Base-by-base conservation (phyloP, 2,888 invertebrate genomes). In the Amblyjoppa proteus region DNA sequence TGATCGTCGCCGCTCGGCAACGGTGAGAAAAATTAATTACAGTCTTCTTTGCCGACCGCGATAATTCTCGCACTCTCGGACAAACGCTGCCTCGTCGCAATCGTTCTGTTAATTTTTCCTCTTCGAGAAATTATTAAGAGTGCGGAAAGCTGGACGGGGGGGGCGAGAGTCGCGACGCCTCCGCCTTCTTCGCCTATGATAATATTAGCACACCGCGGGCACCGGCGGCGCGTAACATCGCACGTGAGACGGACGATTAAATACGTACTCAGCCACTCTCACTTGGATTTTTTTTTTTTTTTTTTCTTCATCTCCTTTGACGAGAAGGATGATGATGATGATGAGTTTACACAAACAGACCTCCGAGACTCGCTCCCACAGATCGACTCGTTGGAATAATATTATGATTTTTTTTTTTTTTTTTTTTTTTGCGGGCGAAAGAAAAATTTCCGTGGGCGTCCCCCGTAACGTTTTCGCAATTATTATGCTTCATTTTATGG, bases 141-240 rank as follows among this genome's bases (percentile, higher is more conserved):
- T 7, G 11, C 25, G 49, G 13, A 13, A 7, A 25, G 16, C n/a
- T 53, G 3, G 64, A 68, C 53, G 78, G 68, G 20, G 68, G 20
- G 68, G 49, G 78, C 53, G 73, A 69, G 56, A 76, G 38, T 75
- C 45, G 61, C 28, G 75, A 85, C 83, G 83, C 85, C 83, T 73
- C 51, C 80, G 84, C 70, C 61, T 76, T 49, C 73, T 73, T 85
- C 80, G 80, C 85, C 38, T 79, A 83, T 73, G 70, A 73, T 82
- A 79, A 76, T 85, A 58, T 68, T 66, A 53, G 58, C 58, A 25
- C 25, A 58, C 9, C 28, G 58, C 9, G 58, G 9, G 56, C 25
- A 25, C 56, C 25, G 20, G 20, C 25, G 20, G 9, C 28, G 25
- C 58, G 25, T 58, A 58, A 58, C 28, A 58, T 20, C 25, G 31